phyloP scores from a whole-genome alignment of 2,888 invertebrate genomes.

The Callosobruchus maculatus region DNA sequence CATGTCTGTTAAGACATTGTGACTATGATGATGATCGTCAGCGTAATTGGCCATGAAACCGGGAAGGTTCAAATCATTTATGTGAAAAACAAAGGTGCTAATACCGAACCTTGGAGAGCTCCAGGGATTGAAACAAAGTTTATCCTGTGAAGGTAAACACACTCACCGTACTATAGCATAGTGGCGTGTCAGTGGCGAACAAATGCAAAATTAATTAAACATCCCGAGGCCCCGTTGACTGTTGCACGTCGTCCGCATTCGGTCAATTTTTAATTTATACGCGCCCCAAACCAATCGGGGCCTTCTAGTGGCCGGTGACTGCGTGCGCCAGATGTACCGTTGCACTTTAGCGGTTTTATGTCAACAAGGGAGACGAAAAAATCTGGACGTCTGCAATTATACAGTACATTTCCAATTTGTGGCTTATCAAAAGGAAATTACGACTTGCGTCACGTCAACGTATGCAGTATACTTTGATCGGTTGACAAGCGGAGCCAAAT shows the following conservation, averaged over 20 bases:
- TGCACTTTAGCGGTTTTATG: neutral
- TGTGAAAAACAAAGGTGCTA: no score
- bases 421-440: neutral
- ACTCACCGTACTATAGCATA: neutral
- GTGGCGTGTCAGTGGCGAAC: neutral
- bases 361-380: neutral
- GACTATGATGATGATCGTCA: no score
- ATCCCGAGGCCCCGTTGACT: neutral
- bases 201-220: neutral
- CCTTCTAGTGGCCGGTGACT: neutral
- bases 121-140: no score
- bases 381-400: neutral
- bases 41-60: no score
- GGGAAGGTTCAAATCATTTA: no score
- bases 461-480: neutral
- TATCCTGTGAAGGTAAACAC: neutral
- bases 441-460: neutral
- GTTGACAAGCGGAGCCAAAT: neutral
- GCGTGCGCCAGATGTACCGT: neutral
- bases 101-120: no score
- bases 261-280: neutral
- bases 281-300: neutral
- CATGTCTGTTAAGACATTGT: no score
- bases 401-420: neutral
- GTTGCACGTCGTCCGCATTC: neutral